phyloP scores from a whole-genome alignment of 2,797 vertebrate genomes.

The Miichthys miiuy region DNA sequence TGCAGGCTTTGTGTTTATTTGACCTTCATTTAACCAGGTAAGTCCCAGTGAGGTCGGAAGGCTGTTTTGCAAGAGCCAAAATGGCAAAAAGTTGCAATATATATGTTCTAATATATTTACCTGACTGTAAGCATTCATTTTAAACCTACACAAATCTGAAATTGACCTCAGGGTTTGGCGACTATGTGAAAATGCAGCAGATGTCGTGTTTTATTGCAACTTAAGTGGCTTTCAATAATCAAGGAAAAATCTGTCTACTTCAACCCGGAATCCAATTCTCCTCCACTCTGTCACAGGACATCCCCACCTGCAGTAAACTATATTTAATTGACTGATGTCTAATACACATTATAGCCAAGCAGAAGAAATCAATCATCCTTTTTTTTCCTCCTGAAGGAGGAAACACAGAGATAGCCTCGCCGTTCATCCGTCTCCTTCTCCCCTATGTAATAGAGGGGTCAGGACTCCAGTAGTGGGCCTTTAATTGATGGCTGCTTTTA shows the following conservation, averaged over 20 bases:
- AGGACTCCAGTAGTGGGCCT: slow-evolving; percentile 67
- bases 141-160: neutral
- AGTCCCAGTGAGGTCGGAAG: neutral
- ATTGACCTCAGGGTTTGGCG: neutral
- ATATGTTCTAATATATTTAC: neutral
- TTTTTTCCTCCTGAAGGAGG: slow-evolving; percentile 53
- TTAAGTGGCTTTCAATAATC: slow-evolving; percentile 51
- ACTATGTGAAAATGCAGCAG: slow-evolving; percentile 1
- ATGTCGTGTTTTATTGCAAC: slow-evolving; percentile 27
- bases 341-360: slow-evolving; percentile 63
- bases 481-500: slow-evolving; percentile 84
- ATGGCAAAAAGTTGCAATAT: neutral
- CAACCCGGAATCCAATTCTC: slow-evolving; percentile 30
- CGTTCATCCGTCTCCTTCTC: slow-evolving; percentile 72
- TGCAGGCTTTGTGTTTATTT: neutral
- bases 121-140: neutral
- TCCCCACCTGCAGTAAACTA: slow-evolving; percentile 60
- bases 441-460: slow-evolving; percentile 78
- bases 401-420: slow-evolving; percentile 66
- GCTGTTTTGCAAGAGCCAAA: neutral
- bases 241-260: slow-evolving; percentile 36
- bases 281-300: slow-evolving; percentile 43
- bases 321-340: slow-evolving; percentile 78
- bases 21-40: neutral
- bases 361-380: slow-evolving; percentile 77